Percentiles rank a stretch among this genome's conserved stretches.
These are phyloP conservation scores for Bicyclus anynana DNA, from an alignment of 1,140 invertebrate genomes.

Conservation along the genomic window DNA sequence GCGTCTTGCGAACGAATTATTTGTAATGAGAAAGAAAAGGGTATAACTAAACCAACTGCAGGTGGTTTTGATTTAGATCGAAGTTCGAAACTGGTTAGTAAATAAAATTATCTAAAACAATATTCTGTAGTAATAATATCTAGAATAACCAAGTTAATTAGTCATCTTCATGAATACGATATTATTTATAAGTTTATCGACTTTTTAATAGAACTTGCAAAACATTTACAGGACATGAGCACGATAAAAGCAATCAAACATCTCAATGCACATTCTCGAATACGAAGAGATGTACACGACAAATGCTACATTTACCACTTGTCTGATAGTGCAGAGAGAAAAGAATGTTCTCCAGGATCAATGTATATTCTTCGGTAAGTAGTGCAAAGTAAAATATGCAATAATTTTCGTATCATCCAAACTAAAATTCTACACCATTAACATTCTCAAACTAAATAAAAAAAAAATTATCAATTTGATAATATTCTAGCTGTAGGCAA, in stretches of 20 bases:
- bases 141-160: too few relatives aligned
- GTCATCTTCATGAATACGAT: too few relatives aligned
- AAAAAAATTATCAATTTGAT: too few relatives aligned
- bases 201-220: not conserved
- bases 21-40: constrained; percentile 37
- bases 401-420: too few relatives aligned
- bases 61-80: not conserved
- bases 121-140: too few relatives aligned
- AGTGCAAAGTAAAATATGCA: not conserved
- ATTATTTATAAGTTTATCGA: too few relatives aligned
- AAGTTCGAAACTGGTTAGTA: not conserved
- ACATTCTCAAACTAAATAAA: too few relatives aligned
- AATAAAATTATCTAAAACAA: too few relatives aligned
- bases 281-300: constrained; percentile 6
- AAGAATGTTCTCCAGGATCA: constrained; percentile 45
- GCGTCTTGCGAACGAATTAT: constrained; percentile 42
- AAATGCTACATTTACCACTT: constrained; percentile 11
- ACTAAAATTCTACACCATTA: too few relatives aligned
- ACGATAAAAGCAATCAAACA: not conserved
- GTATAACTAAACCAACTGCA: not conserved
- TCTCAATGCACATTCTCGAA: not conserved
- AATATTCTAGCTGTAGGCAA: constrained; percentile 41
- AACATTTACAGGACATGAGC: not conserved
- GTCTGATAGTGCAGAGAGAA: constrained; percentile 10
- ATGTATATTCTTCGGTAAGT: constrained; percentile 50